Evolutionary conservation across 2,888 invertebrate genomes (phyloP).

Genomic region (Thymelicus sylvestris): DNA sequence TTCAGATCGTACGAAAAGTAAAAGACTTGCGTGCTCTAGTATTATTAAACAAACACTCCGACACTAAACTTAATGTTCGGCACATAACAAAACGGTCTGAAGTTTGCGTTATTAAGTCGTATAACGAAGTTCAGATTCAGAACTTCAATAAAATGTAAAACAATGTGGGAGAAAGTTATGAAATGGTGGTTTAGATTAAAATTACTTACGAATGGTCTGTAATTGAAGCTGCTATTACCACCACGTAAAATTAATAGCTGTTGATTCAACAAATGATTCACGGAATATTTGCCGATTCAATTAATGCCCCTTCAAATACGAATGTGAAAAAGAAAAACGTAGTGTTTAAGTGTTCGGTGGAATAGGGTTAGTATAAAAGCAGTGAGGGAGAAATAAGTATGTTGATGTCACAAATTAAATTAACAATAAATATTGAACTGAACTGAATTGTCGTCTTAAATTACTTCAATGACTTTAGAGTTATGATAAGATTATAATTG

Average conservation of each 20-base stretch:
- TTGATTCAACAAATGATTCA: constrained; percentile 14
- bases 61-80: constrained; percentile 31
- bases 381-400: too few relatives aligned
- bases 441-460: too few relatives aligned
- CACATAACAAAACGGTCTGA: constrained; percentile 21
- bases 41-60: constrained; percentile 34
- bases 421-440: too few relatives aligned
- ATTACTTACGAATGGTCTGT: constrained; percentile 11
- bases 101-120: constrained; percentile 37
- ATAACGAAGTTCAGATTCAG: constrained; percentile 23
- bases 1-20: neutral
- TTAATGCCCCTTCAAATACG: neutral
- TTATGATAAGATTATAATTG: too few relatives aligned
- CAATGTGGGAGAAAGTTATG: constrained; percentile 16
- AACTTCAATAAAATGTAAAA: constrained; percentile 36
- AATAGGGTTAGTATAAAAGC: neutral
- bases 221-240: constrained; percentile 19
- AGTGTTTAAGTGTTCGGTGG: too few relatives aligned
- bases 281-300: neutral
- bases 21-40: constrained; percentile 29
- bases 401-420: too few relatives aligned
- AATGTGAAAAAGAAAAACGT: neutral
- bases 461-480: too few relatives aligned
- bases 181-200: constrained; percentile 20
- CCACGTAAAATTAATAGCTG: constrained; percentile 17